Percentiles rank a stretch among this genome's conserved stretches.
Conservation (phyloP, 2,797 vertebrate species). For the Amblyopsis hoosieri region DNA sequence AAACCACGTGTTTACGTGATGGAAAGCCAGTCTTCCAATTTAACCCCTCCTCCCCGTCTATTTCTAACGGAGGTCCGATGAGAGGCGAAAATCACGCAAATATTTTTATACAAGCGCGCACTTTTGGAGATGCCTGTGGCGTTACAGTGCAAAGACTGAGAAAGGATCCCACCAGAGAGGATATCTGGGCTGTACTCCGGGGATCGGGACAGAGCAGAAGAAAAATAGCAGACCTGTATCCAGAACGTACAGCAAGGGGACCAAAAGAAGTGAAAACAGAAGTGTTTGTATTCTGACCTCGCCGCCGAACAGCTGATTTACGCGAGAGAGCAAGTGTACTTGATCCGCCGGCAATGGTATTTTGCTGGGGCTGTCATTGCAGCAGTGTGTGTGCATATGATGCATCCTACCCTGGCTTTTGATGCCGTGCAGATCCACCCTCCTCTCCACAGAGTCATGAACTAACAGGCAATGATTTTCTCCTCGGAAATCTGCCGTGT, state of each 20-base stretch:
- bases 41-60: conserved; percentile 84
- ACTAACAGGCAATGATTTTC: conserved; percentile 91
- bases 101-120: conserved; percentile 78
- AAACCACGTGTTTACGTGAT: conserved; percentile 93
- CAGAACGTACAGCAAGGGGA: conserved; percentile 76
- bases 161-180: conserved; percentile 46
- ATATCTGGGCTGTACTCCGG: conserved; percentile 14
- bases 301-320: conserved; percentile 67
- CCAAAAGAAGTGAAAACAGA: conserved; percentile 68
- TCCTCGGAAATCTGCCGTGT: conserved; percentile 85
- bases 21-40: conserved; percentile 87
- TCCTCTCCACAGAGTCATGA: conserved; percentile 87
- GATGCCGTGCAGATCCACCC: conserved; percentile 96
- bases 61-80: conserved; percentile 69
- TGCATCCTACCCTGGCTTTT: conserved; percentile 91
- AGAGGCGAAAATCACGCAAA: conserved; percentile 77
- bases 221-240: conserved; percentile 56
- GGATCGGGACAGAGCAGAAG: conserved; percentile 26
- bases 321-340: conserved; percentile 74
- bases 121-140: conserved; percentile 75
- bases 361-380: conserved; percentile 87
- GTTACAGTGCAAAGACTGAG: conserved; percentile 56
- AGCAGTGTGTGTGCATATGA: conserved; percentile 88
- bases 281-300: conserved; percentile 77
- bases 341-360: conserved; percentile 79